Evolutionary conservation across 1,140 invertebrate genomes (phyloP).

Genomic region (Diachasma alloeum): DNA sequence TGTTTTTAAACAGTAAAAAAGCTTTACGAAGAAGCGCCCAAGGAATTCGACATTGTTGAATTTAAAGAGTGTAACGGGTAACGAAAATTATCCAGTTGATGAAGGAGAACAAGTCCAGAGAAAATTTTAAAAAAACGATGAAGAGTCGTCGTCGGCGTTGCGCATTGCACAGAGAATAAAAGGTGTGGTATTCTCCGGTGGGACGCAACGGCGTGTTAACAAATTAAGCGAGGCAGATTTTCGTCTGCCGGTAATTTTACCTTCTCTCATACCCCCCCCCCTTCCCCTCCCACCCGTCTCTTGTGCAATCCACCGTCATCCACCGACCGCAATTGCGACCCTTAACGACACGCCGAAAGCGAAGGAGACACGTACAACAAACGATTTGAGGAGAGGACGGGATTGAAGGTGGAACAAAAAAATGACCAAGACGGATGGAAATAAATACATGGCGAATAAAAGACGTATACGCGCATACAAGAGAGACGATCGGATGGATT

Average conservation of each 20-base stretch:
- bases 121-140: neutral
- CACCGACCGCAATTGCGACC: constrained; percentile 33
- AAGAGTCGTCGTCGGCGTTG: neutral
- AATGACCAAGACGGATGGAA: constrained; percentile 16
- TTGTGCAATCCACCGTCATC: neutral
- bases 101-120: neutral
- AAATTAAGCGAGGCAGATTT: constrained; percentile 24
- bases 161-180: neutral
- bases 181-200: neutral
- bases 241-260: constrained; percentile 12
- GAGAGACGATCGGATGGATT: constrained; percentile 23
- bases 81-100: constrained; percentile 5
- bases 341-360: constrained; percentile 31
- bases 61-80: constrained; percentile 3
- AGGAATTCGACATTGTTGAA: neutral
- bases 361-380: constrained; percentile 33
- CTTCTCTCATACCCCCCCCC: neutral
- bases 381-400: neutral
- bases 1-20: neutral
- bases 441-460: constrained; percentile 1
- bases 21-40: neutral
- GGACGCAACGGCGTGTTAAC: constrained; percentile 6
- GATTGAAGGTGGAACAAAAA: neutral
- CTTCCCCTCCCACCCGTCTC: neutral
- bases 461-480: constrained; percentile 18